Evolutionary conservation across 2,888 invertebrate genomes (phyloP).

Genomic region (Horisme vitalbata): DNA sequence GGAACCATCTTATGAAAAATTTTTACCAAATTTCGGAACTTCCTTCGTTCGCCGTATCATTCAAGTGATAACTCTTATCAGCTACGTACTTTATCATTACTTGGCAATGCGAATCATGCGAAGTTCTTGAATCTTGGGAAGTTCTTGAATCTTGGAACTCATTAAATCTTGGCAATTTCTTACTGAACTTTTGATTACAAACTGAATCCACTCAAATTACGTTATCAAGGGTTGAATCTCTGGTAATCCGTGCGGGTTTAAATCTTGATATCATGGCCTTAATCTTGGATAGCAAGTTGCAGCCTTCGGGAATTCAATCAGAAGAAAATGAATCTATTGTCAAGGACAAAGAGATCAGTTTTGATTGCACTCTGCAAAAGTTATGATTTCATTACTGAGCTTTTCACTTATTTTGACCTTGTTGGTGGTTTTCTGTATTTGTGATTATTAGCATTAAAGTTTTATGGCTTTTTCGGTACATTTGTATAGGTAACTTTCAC

Average conservation of each 20-base stretch:
- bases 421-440: too few species aligned
- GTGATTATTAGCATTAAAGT: too few species aligned
- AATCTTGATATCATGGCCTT: slow-evolving; percentile 4
- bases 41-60: too few species aligned
- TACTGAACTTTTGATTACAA: slow-evolving; percentile 12
- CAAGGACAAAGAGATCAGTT: not conserved
- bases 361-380: not conserved
- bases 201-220: slow-evolving; percentile 5
- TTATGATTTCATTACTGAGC: slow-evolving; percentile 1
- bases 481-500: too few species aligned
- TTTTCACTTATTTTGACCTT: not conserved
- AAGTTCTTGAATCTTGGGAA: too few species aligned
- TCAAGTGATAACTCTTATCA: too few species aligned
- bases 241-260: slow-evolving; percentile 1
- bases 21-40: too few species aligned
- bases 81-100: not conserved
- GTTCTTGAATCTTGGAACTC: slow-evolving; percentile 6
- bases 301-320: slow-evolving; percentile 5
- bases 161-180: slow-evolving; percentile 17
- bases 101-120: not conserved
- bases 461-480: too few species aligned
- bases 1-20: not conserved
- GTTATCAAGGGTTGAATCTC: slow-evolving; percentile 4
- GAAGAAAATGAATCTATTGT: not conserved
- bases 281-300: slow-evolving; percentile 1